phyloP scores from a whole-genome alignment of 53 echinoderm and acorn worm genomes.

The Crossaster papposus region DNA sequence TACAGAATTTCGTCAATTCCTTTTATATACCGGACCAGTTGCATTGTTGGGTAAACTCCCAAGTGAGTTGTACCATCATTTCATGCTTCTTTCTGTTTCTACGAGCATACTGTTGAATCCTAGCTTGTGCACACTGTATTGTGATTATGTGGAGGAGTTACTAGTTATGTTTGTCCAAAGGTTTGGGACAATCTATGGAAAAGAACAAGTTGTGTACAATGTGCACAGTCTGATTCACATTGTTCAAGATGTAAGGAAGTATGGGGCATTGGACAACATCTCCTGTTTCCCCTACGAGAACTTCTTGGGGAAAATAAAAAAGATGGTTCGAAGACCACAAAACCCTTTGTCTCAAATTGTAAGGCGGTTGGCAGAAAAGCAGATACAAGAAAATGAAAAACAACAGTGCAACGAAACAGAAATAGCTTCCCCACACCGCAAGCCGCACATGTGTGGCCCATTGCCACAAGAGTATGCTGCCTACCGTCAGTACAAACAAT shows the following conservation, averaged over 20 bases:
- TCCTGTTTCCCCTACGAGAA: too few species aligned
- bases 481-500: too few species aligned
- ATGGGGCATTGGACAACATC: too few species aligned
- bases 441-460: too few species aligned
- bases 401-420: too few species aligned
- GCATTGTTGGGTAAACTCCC: conserved; percentile 13
- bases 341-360: too few species aligned
- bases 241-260: conserved; percentile 23
- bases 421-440: too few species aligned
- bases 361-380: too few species aligned
- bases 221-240: conserved; percentile 39
- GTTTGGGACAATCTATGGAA: conserved; percentile 34
- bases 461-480: too few species aligned
- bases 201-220: conserved; percentile 26
- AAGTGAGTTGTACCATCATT: conserved; percentile 36
- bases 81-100: background rate
- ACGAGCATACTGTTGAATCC: background rate
- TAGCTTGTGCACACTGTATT: background rate
- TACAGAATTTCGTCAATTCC: conserved; percentile 61
- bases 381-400: too few species aligned
- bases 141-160: conserved; percentile 31
- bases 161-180: conserved; percentile 14
- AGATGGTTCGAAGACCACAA: too few species aligned
- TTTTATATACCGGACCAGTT: conserved; percentile 55
- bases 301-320: too few species aligned